These are phyloP conservation scores for Ia io DNA, from an alignment of 2,113 vertebrate species.

Conservation along the genomic window DNA sequence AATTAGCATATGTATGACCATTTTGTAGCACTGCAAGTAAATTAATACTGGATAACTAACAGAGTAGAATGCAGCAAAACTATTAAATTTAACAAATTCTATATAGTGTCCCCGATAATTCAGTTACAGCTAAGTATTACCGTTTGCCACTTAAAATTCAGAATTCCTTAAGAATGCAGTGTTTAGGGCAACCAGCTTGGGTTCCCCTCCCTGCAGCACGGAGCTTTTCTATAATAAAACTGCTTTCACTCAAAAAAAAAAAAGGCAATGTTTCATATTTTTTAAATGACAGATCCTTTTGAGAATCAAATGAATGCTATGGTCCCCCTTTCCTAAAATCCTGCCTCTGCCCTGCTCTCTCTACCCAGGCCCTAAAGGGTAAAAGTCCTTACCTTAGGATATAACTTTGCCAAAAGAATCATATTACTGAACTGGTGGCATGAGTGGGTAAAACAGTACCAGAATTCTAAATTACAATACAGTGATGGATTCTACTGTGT, in stretches of 20 bases:
- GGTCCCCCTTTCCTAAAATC: not conserved
- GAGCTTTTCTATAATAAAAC: too few relatives aligned
- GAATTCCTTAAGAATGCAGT: not conserved
- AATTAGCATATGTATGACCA: conserved; percentile 46
- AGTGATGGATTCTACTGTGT: not conserved
- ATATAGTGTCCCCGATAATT: not conserved
- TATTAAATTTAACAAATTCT: conserved; percentile 19
- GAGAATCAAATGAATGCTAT: not conserved
- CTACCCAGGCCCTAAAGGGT: not conserved
- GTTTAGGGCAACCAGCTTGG: not conserved
- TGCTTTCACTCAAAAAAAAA: too few relatives aligned
- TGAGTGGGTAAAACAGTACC: not conserved
- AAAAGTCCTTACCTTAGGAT: not conserved
- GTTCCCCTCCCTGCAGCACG: too few relatives aligned
- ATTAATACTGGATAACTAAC: conserved; percentile 21
- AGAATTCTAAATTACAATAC: not conserved
- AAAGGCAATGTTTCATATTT: not conserved
- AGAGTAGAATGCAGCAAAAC: not conserved
- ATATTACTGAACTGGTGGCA: not conserved
- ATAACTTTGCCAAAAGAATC: conserved; percentile 4
- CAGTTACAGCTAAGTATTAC: not conserved
- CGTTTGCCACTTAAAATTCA: not conserved
- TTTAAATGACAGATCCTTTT: not conserved
- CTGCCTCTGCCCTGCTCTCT: not conserved
- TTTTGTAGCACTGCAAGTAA: conserved; percentile 30